Conservation (phyloP, 2,113 vertebrate genomes). For the Triplophysa tibetana region DNA sequence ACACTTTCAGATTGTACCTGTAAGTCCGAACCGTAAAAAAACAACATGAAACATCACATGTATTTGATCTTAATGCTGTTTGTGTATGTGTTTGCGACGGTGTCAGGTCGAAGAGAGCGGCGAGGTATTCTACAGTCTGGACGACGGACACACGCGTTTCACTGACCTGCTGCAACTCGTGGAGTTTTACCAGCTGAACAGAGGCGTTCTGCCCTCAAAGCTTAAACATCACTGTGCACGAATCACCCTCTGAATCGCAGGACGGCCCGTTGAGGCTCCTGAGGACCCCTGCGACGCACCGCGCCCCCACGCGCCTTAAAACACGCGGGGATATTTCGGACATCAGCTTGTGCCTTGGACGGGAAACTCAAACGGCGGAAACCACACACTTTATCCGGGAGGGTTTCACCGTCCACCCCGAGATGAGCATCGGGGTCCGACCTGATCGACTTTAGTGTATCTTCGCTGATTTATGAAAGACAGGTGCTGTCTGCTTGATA, state of each 20-base stretch:
- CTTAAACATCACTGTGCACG: constrained; percentile 92
- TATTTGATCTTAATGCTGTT: not conserved
- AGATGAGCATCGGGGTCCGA: constrained; percentile 31
- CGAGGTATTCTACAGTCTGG: constrained; percentile 88
- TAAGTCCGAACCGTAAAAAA: constrained; percentile 74
- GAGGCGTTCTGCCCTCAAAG: constrained; percentile 91
- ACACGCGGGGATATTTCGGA: constrained; percentile 55
- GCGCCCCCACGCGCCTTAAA: not conserved
- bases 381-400: constrained; percentile 47
- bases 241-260: constrained; percentile 68
- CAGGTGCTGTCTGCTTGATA: constrained; percentile 12
- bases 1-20: constrained; percentile 96
- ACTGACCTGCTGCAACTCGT: constrained; percentile 96
- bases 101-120: constrained; percentile 89
- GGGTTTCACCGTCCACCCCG: constrained; percentile 37
- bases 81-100: constrained; percentile 25
- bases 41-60: not conserved
- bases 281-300: not conserved
- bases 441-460: not conserved
- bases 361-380: constrained; percentile 53
- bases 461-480: not conserved
- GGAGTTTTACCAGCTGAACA: constrained; percentile 97
- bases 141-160: constrained; percentile 93
- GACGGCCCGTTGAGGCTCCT: not conserved
- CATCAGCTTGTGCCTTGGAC: constrained; percentile 68